Evolutionary conservation across 2,113 vertebrate genomes (phyloP), one percentile per base, ranked within the genome.

Genomic region (Tonatia bakeri): DNA sequence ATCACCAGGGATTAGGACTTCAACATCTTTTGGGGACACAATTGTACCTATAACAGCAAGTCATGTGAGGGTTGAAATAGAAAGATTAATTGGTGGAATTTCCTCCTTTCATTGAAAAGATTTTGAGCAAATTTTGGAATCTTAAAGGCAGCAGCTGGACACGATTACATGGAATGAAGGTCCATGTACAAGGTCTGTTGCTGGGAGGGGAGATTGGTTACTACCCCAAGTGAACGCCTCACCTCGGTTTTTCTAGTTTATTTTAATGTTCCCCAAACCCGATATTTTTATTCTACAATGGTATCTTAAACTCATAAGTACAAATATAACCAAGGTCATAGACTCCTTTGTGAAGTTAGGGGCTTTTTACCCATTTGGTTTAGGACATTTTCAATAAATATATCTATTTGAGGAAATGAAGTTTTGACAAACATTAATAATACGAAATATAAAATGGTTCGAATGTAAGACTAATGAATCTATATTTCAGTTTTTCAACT

Each of bases 391-490:
- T 61, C 16, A 91, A 45, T 90, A 65, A 81, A 56, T 22, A 75
- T 65, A 8, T 75, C 50, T 81, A 56, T 87, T 82, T 96, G 81
- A 72, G 24, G 20, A 87, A 83, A 90, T 80, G 38, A 88, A 82
- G 69, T 77, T 89, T 97, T 94, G 76, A 82, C 75, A 77, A 16
- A 69, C 90, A 19, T 91, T 88, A 85, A 89, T 80, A 65, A 80
- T 56, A 24, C 7, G 13, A 91, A 95, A 22, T 75, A 73, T 50
- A 73, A 65, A 47, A 69, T 95, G 22, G 64, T 94, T 95, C 92
- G 56, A 95, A 59, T 87, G 11, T 76, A 76, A 94, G 31, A 79
- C 17, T 52, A 13, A 13, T 31, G 26, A 54, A 31, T 43, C 22
- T 89, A 69, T 77, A 59, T 47, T 20, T 86, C n/a, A 67, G 20